Percentiles rank a stretch among this genome's conserved stretches.
Conservation (phyloP, 1,140 invertebrate species). For the Spodoptera litura region DNA sequence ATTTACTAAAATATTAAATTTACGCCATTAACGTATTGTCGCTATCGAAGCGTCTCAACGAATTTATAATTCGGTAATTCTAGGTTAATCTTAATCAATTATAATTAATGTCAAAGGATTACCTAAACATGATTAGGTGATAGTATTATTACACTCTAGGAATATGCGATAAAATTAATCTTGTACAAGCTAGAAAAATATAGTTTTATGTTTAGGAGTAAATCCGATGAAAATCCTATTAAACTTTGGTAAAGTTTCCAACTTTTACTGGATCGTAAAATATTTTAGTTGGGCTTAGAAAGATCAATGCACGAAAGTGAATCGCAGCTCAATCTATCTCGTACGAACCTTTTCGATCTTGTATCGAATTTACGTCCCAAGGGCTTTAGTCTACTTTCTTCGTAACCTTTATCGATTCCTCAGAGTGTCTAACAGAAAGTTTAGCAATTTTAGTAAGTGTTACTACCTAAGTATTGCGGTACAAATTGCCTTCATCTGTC, state of each 20-base stretch:
- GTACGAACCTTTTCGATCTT: neutral
- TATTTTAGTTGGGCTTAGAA: neutral
- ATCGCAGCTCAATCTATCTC: neutral
- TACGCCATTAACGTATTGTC: neutral
- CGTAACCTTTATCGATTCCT: neutral
- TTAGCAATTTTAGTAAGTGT: neutral
- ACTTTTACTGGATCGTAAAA: neutral
- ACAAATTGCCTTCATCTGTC: no score
- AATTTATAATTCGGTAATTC: neutral
- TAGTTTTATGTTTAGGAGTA: neutral
- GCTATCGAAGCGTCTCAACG: neutral
- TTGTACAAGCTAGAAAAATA: neutral
- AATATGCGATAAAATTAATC: neutral
- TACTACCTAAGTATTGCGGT: no score
- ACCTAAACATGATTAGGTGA: neutral
- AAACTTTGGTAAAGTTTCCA: no score
- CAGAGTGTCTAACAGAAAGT: neutral
- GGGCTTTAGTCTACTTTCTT: neutral
- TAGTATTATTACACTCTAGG: neutral
- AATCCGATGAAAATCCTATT: no score
- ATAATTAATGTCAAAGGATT: slow-evolving; percentile 10
- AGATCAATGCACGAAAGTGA: neutral
- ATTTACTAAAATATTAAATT: neutral
- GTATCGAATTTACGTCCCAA: neutral
- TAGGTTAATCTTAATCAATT: slow-evolving; percentile 25